These are phyloP conservation scores for Fistularia tabacaria DNA, from an alignment of 2,797 vertebrate genomes.

Conservation along the genomic window DNA sequence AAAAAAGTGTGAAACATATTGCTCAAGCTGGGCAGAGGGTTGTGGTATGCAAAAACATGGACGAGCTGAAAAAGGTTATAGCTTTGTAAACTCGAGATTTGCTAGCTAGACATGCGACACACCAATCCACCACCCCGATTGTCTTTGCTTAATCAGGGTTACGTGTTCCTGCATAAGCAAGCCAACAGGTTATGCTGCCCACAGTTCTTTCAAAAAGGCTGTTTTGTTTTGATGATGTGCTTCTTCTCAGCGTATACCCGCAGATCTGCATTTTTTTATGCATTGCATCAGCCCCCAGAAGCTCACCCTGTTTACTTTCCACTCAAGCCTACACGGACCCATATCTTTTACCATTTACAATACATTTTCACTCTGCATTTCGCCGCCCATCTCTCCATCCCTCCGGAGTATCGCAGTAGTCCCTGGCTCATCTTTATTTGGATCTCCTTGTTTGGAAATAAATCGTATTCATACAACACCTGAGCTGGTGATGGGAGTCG, in stretches of 20 bases:
- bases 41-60: too few species aligned
- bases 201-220: too few species aligned
- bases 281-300: conserved; percentile 6
- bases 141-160: too few species aligned
- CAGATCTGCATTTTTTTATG: conserved; percentile 17
- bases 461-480: conserved; percentile 77
- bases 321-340: conserved; percentile 29
- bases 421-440: conserved; percentile 57
- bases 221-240: conserved; percentile 1
- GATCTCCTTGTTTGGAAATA: conserved; percentile 65
- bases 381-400: conserved; percentile 6
- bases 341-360: conserved; percentile 23
- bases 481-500: conserved; percentile 54
- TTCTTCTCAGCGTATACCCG: conserved; percentile 13
- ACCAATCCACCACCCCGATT: too few species aligned
- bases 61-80: too few species aligned
- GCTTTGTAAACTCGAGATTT: too few species aligned
- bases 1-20: too few species aligned
- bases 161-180: too few species aligned
- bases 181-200: too few species aligned
- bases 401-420: conserved; percentile 23
- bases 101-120: too few species aligned
- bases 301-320: conserved; percentile 14
- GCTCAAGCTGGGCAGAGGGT: too few species aligned
- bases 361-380: conserved; percentile 11